Conservation (phyloP, 1,140 invertebrate genomes). For the Trachelipus rathkii region DNA sequence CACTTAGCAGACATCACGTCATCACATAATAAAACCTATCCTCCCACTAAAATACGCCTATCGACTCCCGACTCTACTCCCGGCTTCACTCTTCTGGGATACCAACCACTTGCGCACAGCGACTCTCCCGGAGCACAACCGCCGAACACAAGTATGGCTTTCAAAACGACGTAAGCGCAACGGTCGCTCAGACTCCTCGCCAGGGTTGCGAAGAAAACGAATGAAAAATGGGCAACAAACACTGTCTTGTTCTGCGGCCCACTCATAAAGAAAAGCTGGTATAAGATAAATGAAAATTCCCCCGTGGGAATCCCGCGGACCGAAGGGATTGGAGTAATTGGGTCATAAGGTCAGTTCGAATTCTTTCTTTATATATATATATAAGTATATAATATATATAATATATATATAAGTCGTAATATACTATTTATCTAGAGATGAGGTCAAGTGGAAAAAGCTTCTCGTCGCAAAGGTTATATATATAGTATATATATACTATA, state of each 20-base stretch:
- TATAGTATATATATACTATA: too few species aligned
- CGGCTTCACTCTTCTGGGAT: not conserved
- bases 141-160: not conserved
- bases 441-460: too few species aligned
- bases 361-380: too few species aligned
- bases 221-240: constrained; percentile 85
- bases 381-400: too few species aligned
- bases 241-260: constrained; percentile 88
- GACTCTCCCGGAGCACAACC: not conserved
- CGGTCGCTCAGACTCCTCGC: not conserved
- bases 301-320: too few species aligned
- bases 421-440: too few species aligned
- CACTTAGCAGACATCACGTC: constrained; percentile 7
- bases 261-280: constrained; percentile 70
- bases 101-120: not conserved
- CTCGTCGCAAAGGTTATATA: too few species aligned
- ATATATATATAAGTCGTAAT: too few species aligned
- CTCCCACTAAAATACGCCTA: too few species aligned
- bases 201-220: constrained; percentile 4
- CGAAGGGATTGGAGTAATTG: too few species aligned
- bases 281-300: too few species aligned
- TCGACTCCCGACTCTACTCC: not conserved
- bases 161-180: not conserved
- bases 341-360: too few species aligned
- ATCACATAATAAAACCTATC: constrained; percentile 3